These are phyloP conservation scores for Scaptomyza parva DNA, from an alignment of 2,888 invertebrate species.

Conservation along the genomic window DNA sequence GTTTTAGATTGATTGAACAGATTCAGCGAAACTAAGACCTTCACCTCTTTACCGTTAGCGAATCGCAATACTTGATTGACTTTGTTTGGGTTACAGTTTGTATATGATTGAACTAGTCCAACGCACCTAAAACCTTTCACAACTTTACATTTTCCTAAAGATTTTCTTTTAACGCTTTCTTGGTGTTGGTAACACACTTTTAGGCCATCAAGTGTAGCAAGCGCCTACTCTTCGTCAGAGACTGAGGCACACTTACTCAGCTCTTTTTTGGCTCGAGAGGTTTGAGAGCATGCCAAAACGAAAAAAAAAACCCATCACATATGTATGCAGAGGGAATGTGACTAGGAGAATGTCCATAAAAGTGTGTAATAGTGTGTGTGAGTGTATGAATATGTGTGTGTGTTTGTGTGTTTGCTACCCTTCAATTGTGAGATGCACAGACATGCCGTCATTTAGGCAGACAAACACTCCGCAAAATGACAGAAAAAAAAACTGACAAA, in stretches of 20 bases:
- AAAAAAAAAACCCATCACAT: constrained; percentile 57
- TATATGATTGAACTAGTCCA: too few relatives aligned
- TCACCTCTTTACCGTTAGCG: too few relatives aligned
- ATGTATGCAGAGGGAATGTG: constrained; percentile 32
- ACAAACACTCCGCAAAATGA: constrained; percentile 52
- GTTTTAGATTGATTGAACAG: too few relatives aligned
- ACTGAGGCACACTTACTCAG: constrained; percentile 44
- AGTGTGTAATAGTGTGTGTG: constrained; percentile 10
- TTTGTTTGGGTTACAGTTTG: too few relatives aligned
- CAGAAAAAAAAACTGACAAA: constrained; percentile 42
- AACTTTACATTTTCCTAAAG: too few relatives aligned
- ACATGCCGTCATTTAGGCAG: constrained; percentile 68
- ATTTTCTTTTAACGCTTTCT: neutral
- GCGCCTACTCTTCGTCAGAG: constrained; percentile 23
- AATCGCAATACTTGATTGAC: too few relatives aligned
- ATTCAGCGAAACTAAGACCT: too few relatives aligned
- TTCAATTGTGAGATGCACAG: constrained; percentile 71
- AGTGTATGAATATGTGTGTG: constrained; percentile 11
- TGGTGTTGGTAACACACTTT: constrained; percentile 13
- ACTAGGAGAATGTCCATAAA: constrained; percentile 20
- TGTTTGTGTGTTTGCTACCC: constrained; percentile 62
- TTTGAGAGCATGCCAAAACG: constrained; percentile 59
- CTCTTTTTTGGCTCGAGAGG: constrained; percentile 57
- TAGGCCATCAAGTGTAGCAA: constrained; percentile 36
- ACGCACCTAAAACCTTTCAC: too few relatives aligned